A percentile compares a stretch with the other conserved stretches of the same genome.
These are phyloP conservation scores for Eristalis arbustorum DNA, from an alignment of 2,888 invertebrate species.

Conservation along the genomic window DNA sequence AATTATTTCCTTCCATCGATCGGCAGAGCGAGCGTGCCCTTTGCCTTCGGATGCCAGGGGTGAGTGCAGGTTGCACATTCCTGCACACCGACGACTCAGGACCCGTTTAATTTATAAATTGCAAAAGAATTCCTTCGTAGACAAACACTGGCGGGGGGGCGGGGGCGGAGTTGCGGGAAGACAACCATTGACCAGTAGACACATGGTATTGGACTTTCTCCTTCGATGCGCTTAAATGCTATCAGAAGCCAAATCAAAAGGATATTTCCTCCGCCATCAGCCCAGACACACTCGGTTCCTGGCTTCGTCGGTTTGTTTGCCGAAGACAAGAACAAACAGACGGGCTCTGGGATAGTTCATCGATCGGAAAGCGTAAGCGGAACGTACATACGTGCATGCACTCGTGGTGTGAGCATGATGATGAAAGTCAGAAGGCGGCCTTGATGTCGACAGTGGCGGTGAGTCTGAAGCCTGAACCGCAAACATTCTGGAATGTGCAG, in stretches of 20 bases:
- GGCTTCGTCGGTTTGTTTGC: conserved; percentile 20
- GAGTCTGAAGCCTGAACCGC: not conserved
- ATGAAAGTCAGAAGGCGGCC: conserved; percentile 7
- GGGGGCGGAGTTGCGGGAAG: conserved; percentile 9
- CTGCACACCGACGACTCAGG: not conserved
- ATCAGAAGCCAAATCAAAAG: conserved; percentile 32
- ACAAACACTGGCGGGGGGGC: conserved; percentile 21
- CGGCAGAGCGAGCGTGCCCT: not conserved
- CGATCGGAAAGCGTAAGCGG: not conserved
- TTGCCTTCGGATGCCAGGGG: conserved; percentile 36
- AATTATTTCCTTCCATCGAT: conserved; percentile 66
- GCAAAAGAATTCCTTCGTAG: conserved; percentile 51
- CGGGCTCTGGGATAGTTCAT: not conserved
- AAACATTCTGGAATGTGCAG: too few relatives aligned
- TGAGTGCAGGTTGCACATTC: conserved; percentile 25
- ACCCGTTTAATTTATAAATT: conserved; percentile 59
- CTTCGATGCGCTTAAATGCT: conserved; percentile 27
- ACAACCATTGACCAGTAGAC: conserved; percentile 28
- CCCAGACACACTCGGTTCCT: not conserved
- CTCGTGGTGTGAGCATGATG: conserved; percentile 14
- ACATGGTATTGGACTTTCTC: conserved; percentile 31
- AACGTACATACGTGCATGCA: not conserved
- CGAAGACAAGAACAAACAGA: not conserved
- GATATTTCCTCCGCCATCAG: conserved; percentile 29
- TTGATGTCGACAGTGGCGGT: not conserved